Base-by-base conservation (phyloP, 1,140 invertebrate genomes). In the Ladona fulva region DNA sequence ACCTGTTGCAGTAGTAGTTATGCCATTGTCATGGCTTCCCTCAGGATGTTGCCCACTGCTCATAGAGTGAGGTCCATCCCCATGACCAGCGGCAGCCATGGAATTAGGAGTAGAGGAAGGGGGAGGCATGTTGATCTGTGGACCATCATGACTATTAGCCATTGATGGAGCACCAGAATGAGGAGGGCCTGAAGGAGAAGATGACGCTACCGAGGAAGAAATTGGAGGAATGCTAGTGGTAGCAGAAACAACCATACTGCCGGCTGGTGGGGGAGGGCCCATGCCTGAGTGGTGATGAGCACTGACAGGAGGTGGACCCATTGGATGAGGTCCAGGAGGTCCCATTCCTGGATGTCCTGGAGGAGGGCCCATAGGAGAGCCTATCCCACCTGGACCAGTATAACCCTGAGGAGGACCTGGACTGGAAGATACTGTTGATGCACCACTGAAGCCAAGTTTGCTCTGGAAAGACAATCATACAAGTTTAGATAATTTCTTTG, bases 91-190 rank as follows among this genome's bases (percentile, higher is more conserved):
- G 24, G 82, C 78, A 19, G 85, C 83, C 82, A 89, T 87, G 24
- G 89, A 88, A 83, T 89, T 89, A 73, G 88, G 88, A 78, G 89
- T 88, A 7, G 88, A 88, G 81, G 88, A 87, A 5, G 89, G 87
- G 42, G 88, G 88, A 73, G 89, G 88, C 88, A 89, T 88, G 16
- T 89, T 87, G 1, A 66, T 66, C 79, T 86, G 84, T 76, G 85
- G 83, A 76, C 87, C 87, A 52, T 88, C 87, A 81, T 89, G 88
- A 3, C 88, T 86, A 76, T 85, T 86, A 84, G 77, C 83, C 85
- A 78, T 85, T 86, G 14, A 66, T 12, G 52, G 52, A 19, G 52
- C 52, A 16, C 14, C 52, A 66, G 52, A 66, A 22, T 66, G 52
- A 16, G 52, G 52, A 19, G 52, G 52, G 14, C 52, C 52, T 6